These are phyloP conservation scores for Rhea americana DNA, from an alignment of 2,113 vertebrate species.

Conservation along the genomic window DNA sequence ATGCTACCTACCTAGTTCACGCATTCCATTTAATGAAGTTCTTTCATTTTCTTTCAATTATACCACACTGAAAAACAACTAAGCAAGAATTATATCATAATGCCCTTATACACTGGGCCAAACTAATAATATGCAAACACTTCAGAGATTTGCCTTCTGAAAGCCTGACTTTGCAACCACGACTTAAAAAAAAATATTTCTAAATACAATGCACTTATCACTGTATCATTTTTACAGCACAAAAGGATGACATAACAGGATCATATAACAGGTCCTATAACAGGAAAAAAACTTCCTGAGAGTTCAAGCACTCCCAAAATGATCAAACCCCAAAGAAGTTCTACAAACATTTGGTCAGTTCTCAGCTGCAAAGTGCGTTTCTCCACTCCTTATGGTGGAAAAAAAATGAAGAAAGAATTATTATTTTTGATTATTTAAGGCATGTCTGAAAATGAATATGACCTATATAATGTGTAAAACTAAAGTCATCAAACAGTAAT, in stretches of 20 bases:
- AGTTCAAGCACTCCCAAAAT: neutral
- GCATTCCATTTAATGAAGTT: neutral
- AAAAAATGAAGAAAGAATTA: neutral
- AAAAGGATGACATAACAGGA: neutral
- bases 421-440: neutral
- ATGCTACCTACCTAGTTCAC: neutral
- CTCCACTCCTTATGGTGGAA: neutral
- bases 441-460: neutral
- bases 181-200: neutral
- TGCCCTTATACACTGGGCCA: neutral
- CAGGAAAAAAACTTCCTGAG: neutral
- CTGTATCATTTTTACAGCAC: neutral
- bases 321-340: neutral
- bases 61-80: neutral
- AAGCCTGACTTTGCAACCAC: neutral
- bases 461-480: neutral
- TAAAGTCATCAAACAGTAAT: neutral
- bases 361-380: neutral
- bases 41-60: neutral
- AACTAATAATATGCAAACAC: neutral
- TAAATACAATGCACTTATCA: neutral
- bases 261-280: neutral
- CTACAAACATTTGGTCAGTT: neutral
- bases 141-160: neutral
- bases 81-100: neutral